These are phyloP conservation scores for Luperina testacea DNA, from an alignment of 2,888 invertebrate genomes.

Conservation along the genomic window DNA sequence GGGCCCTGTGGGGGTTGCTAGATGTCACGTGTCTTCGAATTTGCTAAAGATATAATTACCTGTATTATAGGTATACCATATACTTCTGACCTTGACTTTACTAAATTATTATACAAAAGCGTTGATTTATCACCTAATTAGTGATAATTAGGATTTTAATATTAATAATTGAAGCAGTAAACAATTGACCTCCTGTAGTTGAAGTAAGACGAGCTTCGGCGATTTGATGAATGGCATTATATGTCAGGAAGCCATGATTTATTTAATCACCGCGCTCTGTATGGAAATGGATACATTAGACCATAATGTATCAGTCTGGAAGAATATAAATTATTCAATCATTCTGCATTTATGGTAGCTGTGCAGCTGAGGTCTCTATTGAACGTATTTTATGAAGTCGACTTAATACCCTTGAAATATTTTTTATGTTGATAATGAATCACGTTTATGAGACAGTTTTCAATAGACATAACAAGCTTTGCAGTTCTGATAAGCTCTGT, in stretches of 20 bases:
- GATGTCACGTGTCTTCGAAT: not conserved
- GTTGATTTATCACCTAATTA: slow-evolving; percentile 35
- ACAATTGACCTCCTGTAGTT: slow-evolving; percentile 43
- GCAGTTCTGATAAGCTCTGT: not conserved
- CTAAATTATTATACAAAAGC: slow-evolving; percentile 1
- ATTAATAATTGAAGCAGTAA: slow-evolving; percentile 22
- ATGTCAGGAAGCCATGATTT: slow-evolving; percentile 46
- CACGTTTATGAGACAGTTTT: not conserved
- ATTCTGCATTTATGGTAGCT: slow-evolving; percentile 34
- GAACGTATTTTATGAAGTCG: not conserved
- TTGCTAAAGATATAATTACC: not conserved
- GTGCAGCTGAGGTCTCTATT: slow-evolving; percentile 13
- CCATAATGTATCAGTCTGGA: slow-evolving; percentile 30
- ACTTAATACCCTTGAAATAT: not conserved
- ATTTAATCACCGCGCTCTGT: slow-evolving; percentile 39
- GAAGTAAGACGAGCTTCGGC: slow-evolving; percentile 28
- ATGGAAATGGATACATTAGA: slow-evolving; percentile 46
- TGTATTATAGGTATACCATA: not conserved
- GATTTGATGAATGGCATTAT: slow-evolving; percentile 49
- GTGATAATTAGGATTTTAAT: slow-evolving; percentile 33
- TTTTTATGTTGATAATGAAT: not conserved
- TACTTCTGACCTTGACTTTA: not conserved
- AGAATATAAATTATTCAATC: slow-evolving; percentile 41
- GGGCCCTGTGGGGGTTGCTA: not conserved
- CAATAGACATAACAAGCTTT: slow-evolving; percentile 8